Conservation (phyloP, 2,888 invertebrate genomes). For the Lamellibrachia satsuma region DNA sequence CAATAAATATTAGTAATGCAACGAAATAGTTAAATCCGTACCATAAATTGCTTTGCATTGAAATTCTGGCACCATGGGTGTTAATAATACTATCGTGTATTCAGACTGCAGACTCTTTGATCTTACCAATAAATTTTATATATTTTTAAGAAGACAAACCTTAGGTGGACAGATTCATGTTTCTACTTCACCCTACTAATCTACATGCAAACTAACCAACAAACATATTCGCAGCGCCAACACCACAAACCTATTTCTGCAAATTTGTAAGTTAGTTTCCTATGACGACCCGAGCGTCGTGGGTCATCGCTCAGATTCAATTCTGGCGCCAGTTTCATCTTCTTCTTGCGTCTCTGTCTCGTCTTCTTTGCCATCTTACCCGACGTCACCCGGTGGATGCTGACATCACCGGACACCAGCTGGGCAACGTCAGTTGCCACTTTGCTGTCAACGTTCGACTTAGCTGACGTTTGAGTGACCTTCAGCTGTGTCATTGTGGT, state of each 20-base stretch:
- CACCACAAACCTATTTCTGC: background rate
- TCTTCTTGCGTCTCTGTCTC: background rate
- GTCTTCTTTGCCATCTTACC: background rate
- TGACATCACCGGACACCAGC: background rate
- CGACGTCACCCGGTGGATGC: background rate
- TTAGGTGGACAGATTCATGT: background rate
- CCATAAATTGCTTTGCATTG: background rate
- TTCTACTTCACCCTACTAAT: background rate
- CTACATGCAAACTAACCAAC: background rate
- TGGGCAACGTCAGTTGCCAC: background rate
- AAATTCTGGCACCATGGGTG: background rate
- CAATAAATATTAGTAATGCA: background rate
- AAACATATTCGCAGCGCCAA: background rate
- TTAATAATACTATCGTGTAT: background rate
- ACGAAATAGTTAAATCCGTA: background rate
- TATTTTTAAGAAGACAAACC: background rate
- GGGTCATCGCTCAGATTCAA: background rate
- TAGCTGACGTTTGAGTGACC: background rate
- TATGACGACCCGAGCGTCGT: slow-evolving; percentile 23
- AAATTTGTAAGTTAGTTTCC: slow-evolving; percentile 30
- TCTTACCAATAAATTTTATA: background rate
- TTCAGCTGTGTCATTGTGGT: background rate
- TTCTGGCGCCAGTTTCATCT: background rate
- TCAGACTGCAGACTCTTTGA: background rate
- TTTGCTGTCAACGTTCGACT: background rate